Conservation (phyloP, 2,113 vertebrate species). For the Pholis gunnellus region DNA sequence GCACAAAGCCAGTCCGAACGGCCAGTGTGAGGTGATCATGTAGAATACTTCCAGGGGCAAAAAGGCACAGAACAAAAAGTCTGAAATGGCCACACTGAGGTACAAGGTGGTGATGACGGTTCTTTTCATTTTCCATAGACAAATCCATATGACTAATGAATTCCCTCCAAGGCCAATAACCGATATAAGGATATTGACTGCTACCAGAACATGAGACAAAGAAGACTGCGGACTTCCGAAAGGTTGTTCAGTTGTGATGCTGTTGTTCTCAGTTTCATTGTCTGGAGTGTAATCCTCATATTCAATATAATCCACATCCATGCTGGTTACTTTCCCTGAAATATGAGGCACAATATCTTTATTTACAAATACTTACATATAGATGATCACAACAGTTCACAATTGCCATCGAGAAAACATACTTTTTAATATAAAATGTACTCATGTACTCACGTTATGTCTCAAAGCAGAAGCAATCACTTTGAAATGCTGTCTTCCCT, state of each 20-base stretch:
- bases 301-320: slow-evolving; percentile 66
- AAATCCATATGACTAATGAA: slow-evolving; percentile 87
- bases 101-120: slow-evolving; percentile 90
- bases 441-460: slow-evolving; percentile 47
- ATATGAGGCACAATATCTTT: background rate
- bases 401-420: background rate
- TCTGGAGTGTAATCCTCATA: slow-evolving; percentile 59
- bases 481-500: background rate
- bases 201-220: slow-evolving; percentile 39
- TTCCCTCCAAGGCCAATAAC: slow-evolving; percentile 89
- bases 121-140: slow-evolving; percentile 89
- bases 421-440: background rate
- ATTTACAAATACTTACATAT: background rate
- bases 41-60: slow-evolving; percentile 82
- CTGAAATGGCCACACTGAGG: slow-evolving; percentile 88
- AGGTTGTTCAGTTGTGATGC: fast-evolving
- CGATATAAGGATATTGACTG: slow-evolving; percentile 82
- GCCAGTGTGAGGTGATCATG: slow-evolving; percentile 81
- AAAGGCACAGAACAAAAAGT: slow-evolving; percentile 89
- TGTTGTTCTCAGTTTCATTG: slow-evolving; percentile 55
- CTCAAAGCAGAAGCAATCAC: fast-evolving
- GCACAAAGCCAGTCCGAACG: slow-evolving; percentile 88
- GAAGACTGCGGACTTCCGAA: background rate
- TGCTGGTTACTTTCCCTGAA: slow-evolving; percentile 51
- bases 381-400: background rate